Evolutionary conservation across 2,797 vertebrate species (phyloP).

Genomic region (Xiphorhynchus erythropygius): DNA sequence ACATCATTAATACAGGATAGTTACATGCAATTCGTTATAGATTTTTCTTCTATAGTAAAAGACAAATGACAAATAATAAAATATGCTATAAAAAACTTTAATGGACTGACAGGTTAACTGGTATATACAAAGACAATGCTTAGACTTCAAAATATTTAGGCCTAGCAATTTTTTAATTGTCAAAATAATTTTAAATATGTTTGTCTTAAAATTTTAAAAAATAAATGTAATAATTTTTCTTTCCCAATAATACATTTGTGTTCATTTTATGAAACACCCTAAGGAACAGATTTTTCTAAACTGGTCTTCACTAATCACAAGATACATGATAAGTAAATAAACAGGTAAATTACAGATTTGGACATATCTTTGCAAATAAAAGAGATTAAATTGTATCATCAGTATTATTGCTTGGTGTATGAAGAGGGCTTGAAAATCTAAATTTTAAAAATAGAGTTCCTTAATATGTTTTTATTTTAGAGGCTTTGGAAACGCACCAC

Average conservation of each 20-base stretch:
- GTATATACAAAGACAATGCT: not conserved
- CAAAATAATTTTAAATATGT: not conserved
- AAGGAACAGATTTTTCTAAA: not conserved
- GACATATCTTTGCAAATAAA: not conserved
- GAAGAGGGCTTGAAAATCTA: not conserved
- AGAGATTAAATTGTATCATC: not conserved
- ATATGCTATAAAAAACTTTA: not conserved
- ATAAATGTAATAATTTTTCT: not conserved
- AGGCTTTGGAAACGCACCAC: not conserved
- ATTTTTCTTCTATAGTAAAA: not conserved
- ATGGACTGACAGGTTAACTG: not conserved
- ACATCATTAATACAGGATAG: not conserved
- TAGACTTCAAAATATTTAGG: not conserved
- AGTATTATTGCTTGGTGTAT: not conserved
- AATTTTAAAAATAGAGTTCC: not conserved
- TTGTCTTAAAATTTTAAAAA: not conserved
- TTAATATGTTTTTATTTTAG: not conserved
- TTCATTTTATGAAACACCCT: not conserved
- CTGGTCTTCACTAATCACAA: not conserved
- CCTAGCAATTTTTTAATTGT: not conserved
- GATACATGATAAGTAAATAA: not conserved
- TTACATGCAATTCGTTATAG: not conserved
- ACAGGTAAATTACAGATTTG: not conserved
- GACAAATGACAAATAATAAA: not conserved
- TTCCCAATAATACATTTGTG: not conserved